Evolutionary conservation across 2,113 vertebrate genomes (phyloP).

Genomic region (Xiphophorus maculatus): DNA sequence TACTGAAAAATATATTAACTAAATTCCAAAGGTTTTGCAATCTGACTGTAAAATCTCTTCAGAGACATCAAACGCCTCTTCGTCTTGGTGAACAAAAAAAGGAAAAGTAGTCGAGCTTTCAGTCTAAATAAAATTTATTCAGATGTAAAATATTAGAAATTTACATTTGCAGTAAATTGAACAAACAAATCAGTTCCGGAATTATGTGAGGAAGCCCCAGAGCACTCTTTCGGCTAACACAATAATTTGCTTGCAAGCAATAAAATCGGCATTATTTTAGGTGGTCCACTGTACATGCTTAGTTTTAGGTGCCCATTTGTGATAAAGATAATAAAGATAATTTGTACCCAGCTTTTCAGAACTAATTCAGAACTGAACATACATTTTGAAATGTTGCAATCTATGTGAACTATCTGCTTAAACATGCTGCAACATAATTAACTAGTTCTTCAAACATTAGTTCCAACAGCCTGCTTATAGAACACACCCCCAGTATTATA

Average conservation of each 20-base stretch:
- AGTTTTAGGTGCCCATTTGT: background rate
- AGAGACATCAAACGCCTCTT: background rate
- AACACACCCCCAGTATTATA: background rate
- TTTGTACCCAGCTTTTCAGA: background rate
- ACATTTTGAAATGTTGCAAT: background rate
- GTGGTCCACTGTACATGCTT: background rate
- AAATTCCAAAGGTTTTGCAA: conserved; percentile 2
- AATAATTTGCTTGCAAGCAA: background rate
- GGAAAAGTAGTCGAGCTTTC: background rate
- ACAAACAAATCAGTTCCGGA: background rate
- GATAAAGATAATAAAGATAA: background rate
- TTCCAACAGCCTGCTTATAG: background rate
- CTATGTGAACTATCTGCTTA: background rate
- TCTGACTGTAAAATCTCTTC: background rate
- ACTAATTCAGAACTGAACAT: background rate
- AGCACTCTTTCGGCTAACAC: background rate
- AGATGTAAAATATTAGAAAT: background rate
- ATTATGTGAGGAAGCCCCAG: background rate
- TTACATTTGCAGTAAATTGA: background rate
- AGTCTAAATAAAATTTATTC: background rate
- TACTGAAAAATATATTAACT: background rate
- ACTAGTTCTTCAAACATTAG: background rate
- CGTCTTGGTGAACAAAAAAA: background rate
- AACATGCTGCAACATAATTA: background rate
- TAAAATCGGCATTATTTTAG: background rate